Base-by-base conservation (phyloP, 2,113 vertebrate genomes). In the Rousettus leschenaultii region DNA sequence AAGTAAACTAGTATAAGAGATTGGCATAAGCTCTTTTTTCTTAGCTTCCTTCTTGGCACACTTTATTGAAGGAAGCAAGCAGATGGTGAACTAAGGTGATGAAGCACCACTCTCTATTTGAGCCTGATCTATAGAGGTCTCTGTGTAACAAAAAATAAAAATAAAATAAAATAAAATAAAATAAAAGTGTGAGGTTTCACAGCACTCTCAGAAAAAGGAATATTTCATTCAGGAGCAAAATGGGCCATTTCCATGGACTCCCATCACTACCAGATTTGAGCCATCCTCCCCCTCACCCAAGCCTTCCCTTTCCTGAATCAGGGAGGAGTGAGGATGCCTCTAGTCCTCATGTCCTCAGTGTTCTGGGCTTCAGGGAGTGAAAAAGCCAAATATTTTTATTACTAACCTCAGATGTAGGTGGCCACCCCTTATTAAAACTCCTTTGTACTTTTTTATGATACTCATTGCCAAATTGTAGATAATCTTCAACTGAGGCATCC, bases 1-100 rank as follows among this genome's bases (percentile, higher is more conserved):
- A 96, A 94, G 40, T 75, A 74, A 97, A 80, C 68, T 77, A 90
- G 70, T 33, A 84, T 63, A 70, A 93, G 71, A 82, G 71, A 91
- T 48, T 73, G 91, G n/a, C 80, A 45, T 43, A 57, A 85, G 18
- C 45, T 71, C 70, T 66, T 43, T 66, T 43, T 53, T 51, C 13
- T 33, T 92, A 51, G 30, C 22, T 95, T 97, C 68, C 22, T 95
- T 77, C 70, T 78, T 68, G 59, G 70, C 48, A 74, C 24, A 66
- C 1, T 51, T 73, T 53, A 93, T 92, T 61, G 35, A 57, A 61
- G 24, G 38, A 59, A 96, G 48, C 1, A 21, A 79, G 51, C 43
- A 92, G n/a, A 16, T 35, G 45, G 51, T 78, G 71, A 94, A 53
- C 33, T 30, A 71, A 89, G 26, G 30, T n/a, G 45, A 9, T 9